A percentile compares a stretch with the other conserved stretches of the same genome.
These are phyloP conservation scores for Brenthis daphne DNA, from an alignment of 2,888 invertebrate species.

Conservation along the genomic window DNA sequence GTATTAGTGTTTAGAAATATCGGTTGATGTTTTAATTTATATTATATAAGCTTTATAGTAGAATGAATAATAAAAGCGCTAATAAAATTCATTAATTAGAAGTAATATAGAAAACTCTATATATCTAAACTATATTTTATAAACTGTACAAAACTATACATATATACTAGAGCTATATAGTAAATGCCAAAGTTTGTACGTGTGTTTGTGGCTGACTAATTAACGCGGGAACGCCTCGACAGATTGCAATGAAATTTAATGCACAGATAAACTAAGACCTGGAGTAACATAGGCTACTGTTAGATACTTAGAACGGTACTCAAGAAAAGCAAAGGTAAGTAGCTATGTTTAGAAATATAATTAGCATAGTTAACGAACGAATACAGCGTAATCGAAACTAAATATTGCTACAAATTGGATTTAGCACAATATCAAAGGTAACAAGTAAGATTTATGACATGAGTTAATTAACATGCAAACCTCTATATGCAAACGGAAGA, in stretches of 20 bases:
- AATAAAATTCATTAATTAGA: too few species aligned
- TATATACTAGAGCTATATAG: background rate
- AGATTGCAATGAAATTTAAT: background rate
- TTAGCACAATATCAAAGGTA: constrained; percentile 43
- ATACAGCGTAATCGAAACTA: background rate
- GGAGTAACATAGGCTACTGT: background rate
- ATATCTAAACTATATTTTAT: too few species aligned
- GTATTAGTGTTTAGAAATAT: background rate
- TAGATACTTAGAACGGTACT: background rate
- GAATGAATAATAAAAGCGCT: too few species aligned
- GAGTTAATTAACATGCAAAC: constrained; percentile 63
- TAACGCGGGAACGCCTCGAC: background rate
- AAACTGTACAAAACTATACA: background rate
- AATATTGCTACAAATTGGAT: constrained; percentile 24
- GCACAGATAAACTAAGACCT: background rate
- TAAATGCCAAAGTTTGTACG: background rate
- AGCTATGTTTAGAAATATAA: too few species aligned
- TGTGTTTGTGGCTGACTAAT: background rate
- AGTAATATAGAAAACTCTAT: too few species aligned
- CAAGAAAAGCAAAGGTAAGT: too few species aligned
- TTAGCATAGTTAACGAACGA: too few species aligned
- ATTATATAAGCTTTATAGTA: too few species aligned
- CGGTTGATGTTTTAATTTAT: background rate
- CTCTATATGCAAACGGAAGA: constrained; percentile 54
- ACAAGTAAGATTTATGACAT: constrained; percentile 52